Percentiles rank a stretch among this genome's conserved stretches.
These are phyloP conservation scores for Cisticola juncidis DNA, from an alignment of 2,113 vertebrate species.

Conservation along the genomic window DNA sequence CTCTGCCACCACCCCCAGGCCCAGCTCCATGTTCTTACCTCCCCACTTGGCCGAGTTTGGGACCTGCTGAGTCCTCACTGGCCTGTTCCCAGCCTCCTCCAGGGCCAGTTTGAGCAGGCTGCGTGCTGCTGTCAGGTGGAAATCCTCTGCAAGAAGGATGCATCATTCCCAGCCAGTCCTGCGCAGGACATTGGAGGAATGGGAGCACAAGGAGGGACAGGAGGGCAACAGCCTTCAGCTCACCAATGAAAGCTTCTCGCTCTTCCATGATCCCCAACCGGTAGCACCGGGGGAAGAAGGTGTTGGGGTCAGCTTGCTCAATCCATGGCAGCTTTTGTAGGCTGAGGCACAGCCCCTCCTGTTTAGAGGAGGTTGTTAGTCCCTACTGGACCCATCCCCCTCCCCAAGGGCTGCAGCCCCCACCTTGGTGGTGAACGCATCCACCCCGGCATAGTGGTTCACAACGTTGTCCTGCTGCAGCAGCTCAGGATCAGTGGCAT, in stretches of 20 bases:
- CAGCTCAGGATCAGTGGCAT: slow-evolving; percentile 64
- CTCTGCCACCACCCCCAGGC: not conserved
- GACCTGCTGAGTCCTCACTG: rapidly evolving
- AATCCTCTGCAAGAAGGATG: slow-evolving; percentile 81
- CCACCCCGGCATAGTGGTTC: slow-evolving; percentile 84
- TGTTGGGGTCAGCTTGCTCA: slow-evolving; percentile 75
- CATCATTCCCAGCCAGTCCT: not conserved
- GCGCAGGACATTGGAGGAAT: not conserved
- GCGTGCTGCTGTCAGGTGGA: slow-evolving; percentile 86
- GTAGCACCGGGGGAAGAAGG: slow-evolving; percentile 93
- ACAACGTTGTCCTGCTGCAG: slow-evolving; percentile 83
- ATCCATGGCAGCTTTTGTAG: slow-evolving; percentile 89
- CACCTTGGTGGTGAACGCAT: slow-evolving; percentile 90
- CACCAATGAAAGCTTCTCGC: slow-evolving; percentile 87
- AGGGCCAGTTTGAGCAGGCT: slow-evolving; percentile 85
- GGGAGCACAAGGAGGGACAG: not conserved
- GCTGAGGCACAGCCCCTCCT: slow-evolving; percentile 89
- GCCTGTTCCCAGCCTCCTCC: slow-evolving; percentile 43
- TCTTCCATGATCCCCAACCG: slow-evolving; percentile 82
- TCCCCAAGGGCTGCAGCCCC: not conserved
- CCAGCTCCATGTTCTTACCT: not conserved
- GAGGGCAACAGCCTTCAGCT: not conserved
- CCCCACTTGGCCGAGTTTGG: not conserved
- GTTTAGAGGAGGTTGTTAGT: not conserved
- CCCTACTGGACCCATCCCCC: rapidly evolving